Conservation (phyloP, 2,888 invertebrate genomes). For the Drymonia ruficornis region DNA sequence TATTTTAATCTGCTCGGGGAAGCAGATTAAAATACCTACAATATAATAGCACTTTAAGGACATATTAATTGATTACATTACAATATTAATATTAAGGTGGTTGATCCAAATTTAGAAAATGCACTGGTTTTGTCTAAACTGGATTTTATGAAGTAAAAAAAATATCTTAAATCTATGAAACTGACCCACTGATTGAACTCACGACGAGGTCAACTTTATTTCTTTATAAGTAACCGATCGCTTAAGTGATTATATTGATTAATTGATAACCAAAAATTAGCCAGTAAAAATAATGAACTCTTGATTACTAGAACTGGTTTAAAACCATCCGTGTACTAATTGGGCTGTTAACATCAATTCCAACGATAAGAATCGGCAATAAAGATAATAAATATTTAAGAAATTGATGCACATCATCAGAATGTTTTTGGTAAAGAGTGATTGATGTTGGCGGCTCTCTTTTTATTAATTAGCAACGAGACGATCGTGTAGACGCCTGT, state of each 20-base stretch:
- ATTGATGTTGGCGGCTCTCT: conserved; percentile 26
- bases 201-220: neutral
- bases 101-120: too few relatives aligned
- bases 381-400: conserved; percentile 26
- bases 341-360: conserved; percentile 43
- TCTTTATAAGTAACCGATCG: neutral
- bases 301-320: conserved; percentile 37
- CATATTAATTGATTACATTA: too few relatives aligned
- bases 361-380: conserved; percentile 34
- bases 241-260: conserved; percentile 21
- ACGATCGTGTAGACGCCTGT: too few relatives aligned
- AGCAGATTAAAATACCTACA: too few relatives aligned
- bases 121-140: too few relatives aligned
- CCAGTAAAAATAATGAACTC: conserved; percentile 27
- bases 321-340: conserved; percentile 33
- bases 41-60: too few relatives aligned
- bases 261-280: conserved; percentile 36
- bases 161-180: neutral
- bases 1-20: too few relatives aligned
- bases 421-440: conserved; percentile 16
- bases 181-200: neutral
- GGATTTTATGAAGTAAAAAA: too few relatives aligned
- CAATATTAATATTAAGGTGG: too few relatives aligned
- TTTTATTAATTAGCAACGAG: conserved; percentile 4
- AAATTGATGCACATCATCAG: conserved; percentile 33